phyloP scores from a whole-genome alignment of 1,140 invertebrate species.

The Sminthurinus signatus region DNA sequence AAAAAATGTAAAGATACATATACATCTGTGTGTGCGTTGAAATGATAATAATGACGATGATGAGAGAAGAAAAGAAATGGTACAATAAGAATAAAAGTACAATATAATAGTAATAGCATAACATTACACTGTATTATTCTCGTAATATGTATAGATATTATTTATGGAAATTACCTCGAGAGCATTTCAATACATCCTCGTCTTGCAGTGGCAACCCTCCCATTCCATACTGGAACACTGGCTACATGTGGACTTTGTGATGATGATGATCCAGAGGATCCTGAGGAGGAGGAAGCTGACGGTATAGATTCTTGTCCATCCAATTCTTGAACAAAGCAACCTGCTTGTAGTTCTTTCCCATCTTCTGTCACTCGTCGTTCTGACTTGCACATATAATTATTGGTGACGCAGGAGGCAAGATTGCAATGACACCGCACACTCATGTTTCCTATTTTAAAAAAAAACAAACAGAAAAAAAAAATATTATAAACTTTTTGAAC shows the following conservation, averaged over 20 bases:
- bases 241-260: conserved; percentile 8
- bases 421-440: conserved; percentile 34
- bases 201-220: conserved; percentile 24
- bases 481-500: too few species aligned
- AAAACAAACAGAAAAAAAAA: too few species aligned
- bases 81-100: too few species aligned
- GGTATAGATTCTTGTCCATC: neutral
- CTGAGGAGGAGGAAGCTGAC: too few species aligned
- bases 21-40: too few species aligned
- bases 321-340: conserved; percentile 6
- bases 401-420: conserved; percentile 23
- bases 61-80: neutral
- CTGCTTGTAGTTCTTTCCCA: conserved; percentile 24
- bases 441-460: conserved; percentile 29
- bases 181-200: conserved; percentile 31
- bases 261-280: neutral
- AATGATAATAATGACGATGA: too few species aligned
- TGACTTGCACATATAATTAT: conserved; percentile 37
- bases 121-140: too few species aligned
- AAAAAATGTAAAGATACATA: too few species aligned
- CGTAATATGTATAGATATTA: too few species aligned
- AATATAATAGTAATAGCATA: too few species aligned
- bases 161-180: conserved; percentile 19
- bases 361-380: conserved; percentile 24
- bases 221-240: conserved; percentile 23